Percentiles rank a stretch among this genome's conserved stretches.
Evolutionary conservation across 1,140 invertebrate genomes (phyloP).

Genomic region (Nephotettix cincticeps): DNA sequence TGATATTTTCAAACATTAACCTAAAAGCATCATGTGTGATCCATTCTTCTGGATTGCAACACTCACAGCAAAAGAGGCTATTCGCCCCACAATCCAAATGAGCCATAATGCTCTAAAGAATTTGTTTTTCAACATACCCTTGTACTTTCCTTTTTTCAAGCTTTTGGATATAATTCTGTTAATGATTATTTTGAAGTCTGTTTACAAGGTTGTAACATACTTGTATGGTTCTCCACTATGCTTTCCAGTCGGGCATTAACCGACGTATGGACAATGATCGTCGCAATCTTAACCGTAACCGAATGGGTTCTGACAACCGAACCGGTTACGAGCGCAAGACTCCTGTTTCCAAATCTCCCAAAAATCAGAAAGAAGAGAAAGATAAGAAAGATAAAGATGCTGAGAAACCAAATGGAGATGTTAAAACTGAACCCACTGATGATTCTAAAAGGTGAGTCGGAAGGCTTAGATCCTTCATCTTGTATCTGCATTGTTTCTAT

Average conservation of each 20-base stretch:
- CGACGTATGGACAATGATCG: constrained; percentile 13
- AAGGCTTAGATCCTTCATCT: background rate
- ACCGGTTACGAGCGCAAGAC: constrained; percentile 20
- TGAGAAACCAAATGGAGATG: constrained; percentile 26
- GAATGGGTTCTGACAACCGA: background rate
- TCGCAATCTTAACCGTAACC: background rate
- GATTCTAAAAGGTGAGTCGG: constrained; percentile 12
- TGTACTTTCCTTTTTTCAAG: background rate
- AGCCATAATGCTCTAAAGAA: too few species aligned
- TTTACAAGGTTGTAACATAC: background rate
- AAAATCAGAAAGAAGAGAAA: constrained; percentile 17
- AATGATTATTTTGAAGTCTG: background rate
- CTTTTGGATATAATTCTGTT: background rate
- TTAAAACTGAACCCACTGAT: constrained; percentile 19
- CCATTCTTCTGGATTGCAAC: too few species aligned
- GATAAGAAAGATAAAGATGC: constrained; percentile 27
- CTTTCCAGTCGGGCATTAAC: constrained; percentile 29
- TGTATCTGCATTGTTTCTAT: background rate
- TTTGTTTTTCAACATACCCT: too few species aligned
- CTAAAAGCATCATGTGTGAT: too few species aligned
- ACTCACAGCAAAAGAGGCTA: too few species aligned
- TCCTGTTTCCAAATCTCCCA: constrained; percentile 11
- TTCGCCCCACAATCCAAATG: too few species aligned
- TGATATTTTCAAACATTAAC: too few species aligned
- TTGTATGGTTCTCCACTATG: constrained; percentile 18